Base-by-base conservation (phyloP, 2,113 vertebrate genomes). In the Tragelaphus strepsiceros region DNA sequence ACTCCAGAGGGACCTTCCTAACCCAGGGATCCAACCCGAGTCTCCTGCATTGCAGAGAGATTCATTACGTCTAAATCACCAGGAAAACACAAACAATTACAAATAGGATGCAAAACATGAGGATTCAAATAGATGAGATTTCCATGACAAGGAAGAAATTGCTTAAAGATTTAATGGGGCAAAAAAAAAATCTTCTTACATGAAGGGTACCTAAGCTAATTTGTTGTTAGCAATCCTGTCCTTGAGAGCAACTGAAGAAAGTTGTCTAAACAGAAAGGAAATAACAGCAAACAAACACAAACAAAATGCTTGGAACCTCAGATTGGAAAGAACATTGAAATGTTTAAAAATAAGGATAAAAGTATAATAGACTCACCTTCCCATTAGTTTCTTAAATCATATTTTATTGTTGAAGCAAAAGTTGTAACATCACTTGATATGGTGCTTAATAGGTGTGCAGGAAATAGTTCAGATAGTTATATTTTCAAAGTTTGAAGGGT, bases 371-470 rank as follows among this genome's bases (percentile, higher is more conserved):
- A 88, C 21, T 84, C 86, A 12, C 35, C 58, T 92, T 80, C 32
- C 32, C 17, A 54, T 61, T 87, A 17, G 24, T 58, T 96, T 90
- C 35, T 53, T 46, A 77, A 91, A 39, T 92, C 14, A 74, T 49
- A 58, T 89, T 84, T 96, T 91, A 85, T 93, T 3, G 14, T 64
- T 49, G 61, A 90, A 90, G 82, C 32, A 88, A 88, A 97, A 95
- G 22, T 74, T 96, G 15, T 87, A 62, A 16, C 30, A 51, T 8
- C 11, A 91, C 22, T 58, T 88, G 28, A 80, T 77, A 4, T 62
- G 2, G 53, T 91, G 3, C 19, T 12, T 90, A 84, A 82, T 61
- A 10, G 30, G 26, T 77, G 0, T 88, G 56, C 13, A 83, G 21
- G 6, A 88, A 94, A 78, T 77, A 78, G 10, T 58, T 51, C 94